phyloP scores from a whole-genome alignment of 2,113 vertebrate species.

The Rutilus rutilus region DNA sequence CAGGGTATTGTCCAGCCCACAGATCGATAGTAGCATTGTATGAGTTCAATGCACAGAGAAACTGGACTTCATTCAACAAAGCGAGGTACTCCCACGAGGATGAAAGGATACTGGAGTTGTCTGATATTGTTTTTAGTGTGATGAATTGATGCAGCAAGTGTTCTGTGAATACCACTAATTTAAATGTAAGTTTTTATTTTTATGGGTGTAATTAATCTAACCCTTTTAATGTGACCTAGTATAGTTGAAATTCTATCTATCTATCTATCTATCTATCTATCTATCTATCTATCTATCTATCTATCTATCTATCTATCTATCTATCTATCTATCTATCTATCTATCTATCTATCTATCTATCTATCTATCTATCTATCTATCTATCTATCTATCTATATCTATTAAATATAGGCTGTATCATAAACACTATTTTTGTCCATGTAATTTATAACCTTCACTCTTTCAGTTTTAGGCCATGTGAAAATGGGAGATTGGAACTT shows the following conservation, averaged over 20 bases:
- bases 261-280: not conserved
- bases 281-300: too few relatives aligned
- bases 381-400: not conserved
- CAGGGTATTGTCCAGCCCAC: constrained; percentile 70
- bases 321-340: too few relatives aligned
- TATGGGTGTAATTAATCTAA: not conserved
- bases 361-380: not conserved
- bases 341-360: not conserved
- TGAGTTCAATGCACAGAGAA: constrained; percentile 64
- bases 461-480: constrained; percentile 68
- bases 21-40: constrained; percentile 74
- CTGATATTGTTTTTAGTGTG: not conserved
- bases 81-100: constrained; percentile 44
- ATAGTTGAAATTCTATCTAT: not conserved
- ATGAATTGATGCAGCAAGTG: not conserved
- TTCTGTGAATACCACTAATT: not conserved
- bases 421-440: too few relatives aligned
- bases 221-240: not conserved
- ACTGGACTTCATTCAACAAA: constrained; percentile 58
- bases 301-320: too few relatives aligned
- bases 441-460: not conserved
- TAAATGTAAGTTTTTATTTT: constrained; percentile 43
- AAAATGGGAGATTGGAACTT: constrained; percentile 96
- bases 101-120: constrained; percentile 14
- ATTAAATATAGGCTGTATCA: too few relatives aligned